Evolutionary conservation across 2,797 vertebrate genomes (phyloP), one percentile per base, ranked within the genome.

Genomic region (Stomatorhinus walkeri): DNA sequence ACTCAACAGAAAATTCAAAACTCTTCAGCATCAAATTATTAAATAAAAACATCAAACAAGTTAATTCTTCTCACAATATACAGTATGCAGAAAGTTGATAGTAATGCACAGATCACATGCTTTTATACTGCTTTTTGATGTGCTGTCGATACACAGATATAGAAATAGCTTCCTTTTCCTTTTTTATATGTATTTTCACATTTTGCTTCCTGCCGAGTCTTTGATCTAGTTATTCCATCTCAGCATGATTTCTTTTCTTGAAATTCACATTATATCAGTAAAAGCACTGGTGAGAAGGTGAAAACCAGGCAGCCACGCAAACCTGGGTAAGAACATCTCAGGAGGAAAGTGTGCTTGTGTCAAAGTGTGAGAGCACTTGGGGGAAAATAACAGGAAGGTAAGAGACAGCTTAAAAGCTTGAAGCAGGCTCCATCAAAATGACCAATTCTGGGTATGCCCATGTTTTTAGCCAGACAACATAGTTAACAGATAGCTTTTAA

Each of bases 131-230:
- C 46, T 51, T 85, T 28, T 85, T n/a, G 49, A 85, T 79, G 32
- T 79, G 32, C 48, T 79, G 16, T 52, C 46, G 46, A 51, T 85
- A 52, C 46, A 24, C 4, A 85, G 83, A 14, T 14, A 51, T 24
- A 51, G 46, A 24, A 28, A 24, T 48, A 48, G n/a, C n/a, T 84
- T 43, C 24, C 10, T 51, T 85, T 49, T 49, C 46, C 46, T 46
- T 22, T 85, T 76, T 84, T 46, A 28, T 12, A 51, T 85, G 43
- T 85, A 85, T 85, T 49, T 85, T 85, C 81, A 85, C 81, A 79
- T 43, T 79, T 79, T 79, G 72, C 72, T 79, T 79, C 40, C 14
- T 40, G 36, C 19, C 2, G 36, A 79, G 72, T 85, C 83, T 85
- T 85, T 85, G 83, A 51, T 49, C 83, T 85, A 28, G n/a, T 14